phyloP scores from a whole-genome alignment of 2,888 invertebrate genomes.

The Augochlorella aurata region DNA sequence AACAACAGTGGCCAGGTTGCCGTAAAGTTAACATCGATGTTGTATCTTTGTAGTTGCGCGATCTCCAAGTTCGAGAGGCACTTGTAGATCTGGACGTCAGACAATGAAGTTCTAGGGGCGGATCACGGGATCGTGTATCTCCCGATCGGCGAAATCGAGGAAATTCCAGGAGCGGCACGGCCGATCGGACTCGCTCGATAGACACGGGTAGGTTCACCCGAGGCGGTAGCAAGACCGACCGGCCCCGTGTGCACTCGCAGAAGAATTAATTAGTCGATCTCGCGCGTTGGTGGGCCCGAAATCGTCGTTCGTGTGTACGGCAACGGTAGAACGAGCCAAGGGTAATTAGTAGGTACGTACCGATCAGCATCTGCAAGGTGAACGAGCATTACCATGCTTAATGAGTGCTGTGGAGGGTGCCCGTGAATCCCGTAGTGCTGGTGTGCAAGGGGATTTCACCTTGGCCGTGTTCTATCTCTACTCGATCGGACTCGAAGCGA shows the following conservation, averaged over 20 bases:
- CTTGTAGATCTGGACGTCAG: no score
- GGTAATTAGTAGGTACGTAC: slow-evolving; percentile 80
- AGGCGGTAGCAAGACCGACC: slow-evolving; percentile 22
- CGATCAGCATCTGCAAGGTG: slow-evolving; percentile 75
- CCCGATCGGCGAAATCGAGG: slow-evolving; percentile 14
- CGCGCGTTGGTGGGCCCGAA: slow-evolving; percentile 73
- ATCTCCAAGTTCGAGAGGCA: no score
- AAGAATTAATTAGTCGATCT: slow-evolving; percentile 79
- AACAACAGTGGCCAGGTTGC: no score
- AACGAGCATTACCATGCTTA: slow-evolving; percentile 74
- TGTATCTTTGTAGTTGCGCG: no score
- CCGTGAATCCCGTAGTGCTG: slow-evolving; percentile 46
- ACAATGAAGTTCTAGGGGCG: no score
- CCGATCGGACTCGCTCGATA: slow-evolving; percentile 29
- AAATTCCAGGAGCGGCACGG: neutral
- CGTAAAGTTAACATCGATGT: no score
- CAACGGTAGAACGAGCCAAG: slow-evolving; percentile 66
- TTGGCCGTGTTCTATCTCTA: slow-evolving; percentile 59
- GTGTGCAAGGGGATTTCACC: slow-evolving; percentile 56
- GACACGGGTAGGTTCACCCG: slow-evolving; percentile 29
- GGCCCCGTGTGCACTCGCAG: slow-evolving; percentile 50
- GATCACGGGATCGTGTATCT: neutral
- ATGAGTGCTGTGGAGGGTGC: slow-evolving; percentile 65
- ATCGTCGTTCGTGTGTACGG: slow-evolving; percentile 55
- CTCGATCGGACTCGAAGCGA: slow-evolving; percentile 48